Base-by-base conservation (phyloP, 2,888 invertebrate species). In the Drosophila monieri region DNA sequence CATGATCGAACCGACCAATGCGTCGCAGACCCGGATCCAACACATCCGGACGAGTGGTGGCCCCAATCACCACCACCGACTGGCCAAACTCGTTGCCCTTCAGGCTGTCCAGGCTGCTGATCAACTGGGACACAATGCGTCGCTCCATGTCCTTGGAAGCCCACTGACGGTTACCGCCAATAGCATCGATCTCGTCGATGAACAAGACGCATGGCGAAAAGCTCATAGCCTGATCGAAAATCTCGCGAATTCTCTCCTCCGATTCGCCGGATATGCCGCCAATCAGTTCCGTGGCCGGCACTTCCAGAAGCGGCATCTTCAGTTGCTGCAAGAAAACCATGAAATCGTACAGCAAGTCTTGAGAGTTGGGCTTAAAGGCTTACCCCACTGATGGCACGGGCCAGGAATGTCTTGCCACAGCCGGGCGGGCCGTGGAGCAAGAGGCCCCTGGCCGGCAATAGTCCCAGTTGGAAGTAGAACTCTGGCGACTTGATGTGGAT, bases 141-240 rank as follows among this genome's bases (percentile, higher is more conserved):
- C 96, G 94, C 90, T 99, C 98, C 99, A 99, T 99, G 88, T 98
- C 98, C 90, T 96, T 96, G 85, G 97, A 96, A 2, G 97, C 97
- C 83, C 95, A 95, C 60, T 97, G 95, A 88, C 98, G 93, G 90
- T 97, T 97, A 5, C 96, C 96, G 32, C 97, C 97, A 47, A 99
- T 96, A n/a, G 97, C 95, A 93, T 99, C 99, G 67, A 99, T 97
- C 92, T 99, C 98, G 92, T 99, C 99, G 72, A 99, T 95, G 89
- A 99, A 98, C 39, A 99, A 91, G 12, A 99, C 94, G 90, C 97
- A 96, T 0, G 97, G 97, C 9, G 96, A 94, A 61, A 93, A 91
- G 61, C 92, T 91, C 3, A 97, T 97, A 1, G 98, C 98, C 88
- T 95, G 94, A 39, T 97, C 96, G 92, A 99, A 99, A 12, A 99